phyloP scores from a whole-genome alignment of 2,113 vertebrate species.

The Neogobius melanostomus region DNA sequence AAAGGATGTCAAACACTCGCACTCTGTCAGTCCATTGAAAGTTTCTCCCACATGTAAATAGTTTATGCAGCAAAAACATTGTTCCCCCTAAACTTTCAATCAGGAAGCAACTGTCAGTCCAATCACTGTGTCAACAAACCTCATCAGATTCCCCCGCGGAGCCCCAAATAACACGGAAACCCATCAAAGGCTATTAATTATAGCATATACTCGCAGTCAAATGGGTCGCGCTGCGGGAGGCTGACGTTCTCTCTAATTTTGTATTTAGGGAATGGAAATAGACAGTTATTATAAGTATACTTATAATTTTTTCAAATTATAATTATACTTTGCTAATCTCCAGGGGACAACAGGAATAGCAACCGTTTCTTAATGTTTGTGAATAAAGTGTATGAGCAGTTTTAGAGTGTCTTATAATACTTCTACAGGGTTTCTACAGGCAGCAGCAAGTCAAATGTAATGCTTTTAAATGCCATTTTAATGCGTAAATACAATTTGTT shows the following conservation, averaged over 20 bases:
- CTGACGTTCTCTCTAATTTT: slow-evolving; percentile 41
- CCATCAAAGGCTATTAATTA: slow-evolving; percentile 30
- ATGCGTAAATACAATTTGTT: too few species aligned
- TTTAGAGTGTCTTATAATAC: not conserved
- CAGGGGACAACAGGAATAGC: too few species aligned
- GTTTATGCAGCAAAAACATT: slow-evolving; percentile 41
- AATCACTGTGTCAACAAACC: slow-evolving; percentile 51
- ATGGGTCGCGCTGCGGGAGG: not conserved
- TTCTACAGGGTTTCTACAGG: too few species aligned
- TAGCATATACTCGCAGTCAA: not conserved
- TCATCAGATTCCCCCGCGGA: slow-evolving; percentile 48
- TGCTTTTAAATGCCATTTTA: too few species aligned
- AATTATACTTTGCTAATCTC: too few species aligned
- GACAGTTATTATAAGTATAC: not conserved
- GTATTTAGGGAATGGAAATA: slow-evolving; percentile 36
- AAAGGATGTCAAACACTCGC: slow-evolving; percentile 13
- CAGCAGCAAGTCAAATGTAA: too few species aligned
- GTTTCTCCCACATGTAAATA: slow-evolving; percentile 23
- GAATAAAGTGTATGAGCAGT: not conserved
- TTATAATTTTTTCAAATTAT: too few species aligned
- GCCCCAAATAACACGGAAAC: slow-evolving; percentile 24
- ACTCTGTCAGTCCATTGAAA: slow-evolving; percentile 20
- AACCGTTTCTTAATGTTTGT: too few species aligned
- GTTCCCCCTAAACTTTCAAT: slow-evolving; percentile 38
- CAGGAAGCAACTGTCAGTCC: slow-evolving; percentile 34